Evolutionary conservation across 2,888 invertebrate genomes (phyloP).

Genomic region (Heterodera filipjevi): DNA sequence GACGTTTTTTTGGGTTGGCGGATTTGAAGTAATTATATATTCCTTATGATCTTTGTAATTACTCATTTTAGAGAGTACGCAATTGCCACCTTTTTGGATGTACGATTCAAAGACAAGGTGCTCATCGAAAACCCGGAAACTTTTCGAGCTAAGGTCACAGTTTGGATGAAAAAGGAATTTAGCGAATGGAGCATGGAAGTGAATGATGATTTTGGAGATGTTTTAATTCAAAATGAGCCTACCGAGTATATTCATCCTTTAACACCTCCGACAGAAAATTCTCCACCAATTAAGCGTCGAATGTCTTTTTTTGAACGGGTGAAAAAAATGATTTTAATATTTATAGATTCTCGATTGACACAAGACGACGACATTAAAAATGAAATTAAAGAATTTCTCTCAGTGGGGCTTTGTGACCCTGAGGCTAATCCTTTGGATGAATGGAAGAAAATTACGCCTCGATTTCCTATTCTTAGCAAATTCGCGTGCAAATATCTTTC

Average conservation of each 20-base stretch:
- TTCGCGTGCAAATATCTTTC: not conserved
- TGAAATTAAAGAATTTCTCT: not conserved
- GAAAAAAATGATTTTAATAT: not conserved
- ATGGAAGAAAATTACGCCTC: not conserved
- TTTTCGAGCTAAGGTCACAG: not conserved
- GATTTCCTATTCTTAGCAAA: not conserved
- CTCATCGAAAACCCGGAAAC: not conserved
- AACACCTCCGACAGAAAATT: not conserved
- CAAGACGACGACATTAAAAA: not conserved
- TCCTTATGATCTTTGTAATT: not conserved
- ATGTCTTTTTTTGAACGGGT: not conserved
- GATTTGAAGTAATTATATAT: not conserved
- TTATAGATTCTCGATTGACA: not conserved
- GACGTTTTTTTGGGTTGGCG: not conserved
- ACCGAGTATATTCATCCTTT: not conserved
- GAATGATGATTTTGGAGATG: not conserved
- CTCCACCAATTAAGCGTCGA: not conserved
- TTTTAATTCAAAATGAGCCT: not conserved
- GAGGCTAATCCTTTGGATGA: not conserved
- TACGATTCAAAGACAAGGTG: not conserved
- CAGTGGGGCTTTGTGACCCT: not conserved
- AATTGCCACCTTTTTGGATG: constrained; percentile 9
- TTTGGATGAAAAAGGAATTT: not conserved
- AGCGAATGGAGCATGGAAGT: not conserved
- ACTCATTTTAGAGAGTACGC: not conserved